Percentiles rank a stretch among this genome's conserved stretches.
Evolutionary conservation across 2,888 invertebrate species (phyloP).

Genomic region (Dynastes tityus): DNA sequence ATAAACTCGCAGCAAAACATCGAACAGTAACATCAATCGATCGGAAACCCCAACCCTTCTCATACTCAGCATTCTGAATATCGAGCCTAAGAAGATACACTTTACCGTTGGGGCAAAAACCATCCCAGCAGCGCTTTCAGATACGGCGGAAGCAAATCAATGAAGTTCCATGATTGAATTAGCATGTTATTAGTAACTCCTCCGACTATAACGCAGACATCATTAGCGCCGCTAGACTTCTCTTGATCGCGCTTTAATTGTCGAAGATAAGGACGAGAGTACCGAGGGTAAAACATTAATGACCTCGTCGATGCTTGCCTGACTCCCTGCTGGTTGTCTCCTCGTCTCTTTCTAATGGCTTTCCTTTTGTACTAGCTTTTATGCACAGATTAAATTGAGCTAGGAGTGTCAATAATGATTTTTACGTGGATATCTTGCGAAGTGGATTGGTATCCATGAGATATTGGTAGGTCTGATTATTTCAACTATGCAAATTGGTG

Average conservation of each 20-base stretch:
- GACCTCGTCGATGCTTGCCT: slow-evolving; percentile 22
- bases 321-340: background rate
- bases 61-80: background rate
- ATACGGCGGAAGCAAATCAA: slow-evolving; percentile 32
- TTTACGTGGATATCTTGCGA: too few relatives aligned
- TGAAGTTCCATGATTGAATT: slow-evolving; percentile 52
- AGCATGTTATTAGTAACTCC: slow-evolving; percentile 53
- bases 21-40: background rate
- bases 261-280: slow-evolving; percentile 48
- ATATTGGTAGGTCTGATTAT: too few relatives aligned
- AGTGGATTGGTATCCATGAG: too few relatives aligned
- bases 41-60: background rate
- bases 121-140: background rate
- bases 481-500: too few relatives aligned
- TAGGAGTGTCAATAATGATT: too few relatives aligned
- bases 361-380: background rate
- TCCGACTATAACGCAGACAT: slow-evolving; percentile 51
- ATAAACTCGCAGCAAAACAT: too few relatives aligned
- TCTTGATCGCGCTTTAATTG: slow-evolving; percentile 51
- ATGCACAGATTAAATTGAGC: too few relatives aligned
- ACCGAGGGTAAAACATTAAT: slow-evolving; percentile 49
- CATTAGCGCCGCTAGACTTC: slow-evolving; percentile 51
- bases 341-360: background rate
- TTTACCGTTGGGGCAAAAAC: background rate
- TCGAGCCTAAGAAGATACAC: background rate